phyloP scores from a whole-genome alignment of 2,797 vertebrate genomes.

The Phataginus tricuspis region DNA sequence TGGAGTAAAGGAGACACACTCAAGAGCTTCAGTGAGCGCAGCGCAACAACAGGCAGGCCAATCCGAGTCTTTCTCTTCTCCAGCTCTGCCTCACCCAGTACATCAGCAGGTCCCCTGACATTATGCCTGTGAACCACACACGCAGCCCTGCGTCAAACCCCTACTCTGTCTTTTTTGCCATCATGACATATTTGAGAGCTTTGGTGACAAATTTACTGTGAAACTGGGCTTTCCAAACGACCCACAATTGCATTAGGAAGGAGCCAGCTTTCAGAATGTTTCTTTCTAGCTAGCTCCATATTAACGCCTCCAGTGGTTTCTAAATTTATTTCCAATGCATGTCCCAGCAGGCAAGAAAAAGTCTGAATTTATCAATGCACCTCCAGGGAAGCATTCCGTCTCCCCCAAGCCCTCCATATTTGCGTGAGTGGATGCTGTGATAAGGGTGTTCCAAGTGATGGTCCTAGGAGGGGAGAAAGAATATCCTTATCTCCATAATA shows the following conservation, averaged over 20 bases:
- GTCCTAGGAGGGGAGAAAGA: not conserved
- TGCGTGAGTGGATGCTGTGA: not conserved
- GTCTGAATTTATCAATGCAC: not conserved
- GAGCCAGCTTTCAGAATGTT: not conserved
- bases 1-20: not conserved
- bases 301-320: not conserved
- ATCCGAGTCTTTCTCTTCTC: not conserved
- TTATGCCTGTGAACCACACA: not conserved
- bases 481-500: not conserved
- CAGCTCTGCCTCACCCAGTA: too few species aligned
- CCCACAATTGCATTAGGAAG: not conserved
- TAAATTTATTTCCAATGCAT: not conserved
- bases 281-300: not conserved
- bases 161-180: not conserved
- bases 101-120: not conserved
- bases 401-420: not conserved
- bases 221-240: not conserved
- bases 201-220: not conserved
- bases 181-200: not conserved
- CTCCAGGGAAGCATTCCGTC: not conserved
- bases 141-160: accelerated
- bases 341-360: not conserved
- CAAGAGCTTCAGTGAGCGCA: not conserved
- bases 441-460: not conserved
- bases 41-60: not conserved